Evolutionary conservation across 2,797 vertebrate genomes (phyloP).

Genomic region (Graptemys geographica): DNA sequence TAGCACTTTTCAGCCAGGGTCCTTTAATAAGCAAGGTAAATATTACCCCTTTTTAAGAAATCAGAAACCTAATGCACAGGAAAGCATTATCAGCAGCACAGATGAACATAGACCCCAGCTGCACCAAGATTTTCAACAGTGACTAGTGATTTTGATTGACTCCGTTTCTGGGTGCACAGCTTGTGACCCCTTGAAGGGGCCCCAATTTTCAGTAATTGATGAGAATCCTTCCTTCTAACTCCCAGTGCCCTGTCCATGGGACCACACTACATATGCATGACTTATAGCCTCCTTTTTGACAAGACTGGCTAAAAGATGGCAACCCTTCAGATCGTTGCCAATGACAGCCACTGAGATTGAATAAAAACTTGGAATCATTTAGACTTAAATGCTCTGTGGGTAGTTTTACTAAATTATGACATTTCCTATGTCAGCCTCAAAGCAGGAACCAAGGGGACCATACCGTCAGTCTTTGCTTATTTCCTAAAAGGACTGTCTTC

Average conservation of each 20-base stretch:
- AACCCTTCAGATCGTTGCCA: background rate
- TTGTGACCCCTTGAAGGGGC: fast-evolving
- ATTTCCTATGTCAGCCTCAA: conserved; percentile 17
- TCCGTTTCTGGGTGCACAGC: background rate
- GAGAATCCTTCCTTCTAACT: fast-evolving
- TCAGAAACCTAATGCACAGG: background rate
- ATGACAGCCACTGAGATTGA: background rate
- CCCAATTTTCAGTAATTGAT: background rate
- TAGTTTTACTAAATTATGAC: conserved; percentile 1
- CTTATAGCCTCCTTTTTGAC: background rate
- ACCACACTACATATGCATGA: background rate
- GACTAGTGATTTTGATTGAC: background rate
- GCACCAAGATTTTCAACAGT: background rate
- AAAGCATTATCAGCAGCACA: background rate
- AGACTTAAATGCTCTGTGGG: background rate
- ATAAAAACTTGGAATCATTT: background rate
- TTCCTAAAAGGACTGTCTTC: conserved; percentile 39
- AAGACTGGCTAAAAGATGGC: background rate
- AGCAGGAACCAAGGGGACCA: background rate
- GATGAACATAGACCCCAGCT: background rate
- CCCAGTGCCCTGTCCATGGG: fast-evolving
- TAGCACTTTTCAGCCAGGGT: background rate
- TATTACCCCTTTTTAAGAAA: background rate
- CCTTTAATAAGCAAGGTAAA: background rate
- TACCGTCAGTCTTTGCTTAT: background rate